Conservation (phyloP, 2,797 vertebrate species). For the Pseudotriccus pelzelni region DNA sequence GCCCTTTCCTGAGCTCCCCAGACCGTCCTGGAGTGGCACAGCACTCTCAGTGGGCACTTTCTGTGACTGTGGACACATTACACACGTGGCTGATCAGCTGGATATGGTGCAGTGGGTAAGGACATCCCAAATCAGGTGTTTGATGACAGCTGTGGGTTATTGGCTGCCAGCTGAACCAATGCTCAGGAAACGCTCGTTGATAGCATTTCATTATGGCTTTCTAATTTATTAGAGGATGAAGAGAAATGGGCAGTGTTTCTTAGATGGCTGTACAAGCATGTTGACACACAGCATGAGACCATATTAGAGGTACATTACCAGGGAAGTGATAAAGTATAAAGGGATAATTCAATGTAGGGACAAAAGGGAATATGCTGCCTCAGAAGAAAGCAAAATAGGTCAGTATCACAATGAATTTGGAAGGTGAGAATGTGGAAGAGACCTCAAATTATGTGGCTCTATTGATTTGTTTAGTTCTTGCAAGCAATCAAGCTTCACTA, state of each 20-base stretch:
- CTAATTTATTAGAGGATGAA: not conserved
- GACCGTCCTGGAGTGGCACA: not conserved
- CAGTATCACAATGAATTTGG: not conserved
- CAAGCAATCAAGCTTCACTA: not conserved
- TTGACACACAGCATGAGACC: not conserved
- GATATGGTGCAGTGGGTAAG: rapidly evolving
- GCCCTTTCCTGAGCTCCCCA: not conserved
- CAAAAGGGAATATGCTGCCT: not conserved
- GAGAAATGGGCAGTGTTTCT: not conserved
- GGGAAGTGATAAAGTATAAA: not conserved
- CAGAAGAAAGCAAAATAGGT: not conserved
- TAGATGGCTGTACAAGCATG: not conserved
- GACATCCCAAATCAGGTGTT: not conserved
- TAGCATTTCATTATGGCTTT: constrained; percentile 29
- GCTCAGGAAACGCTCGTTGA: not conserved
- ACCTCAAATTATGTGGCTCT: not conserved
- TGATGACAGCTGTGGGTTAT: not conserved
- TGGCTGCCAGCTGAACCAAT: not conserved
- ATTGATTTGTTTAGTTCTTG: constrained; percentile 42
- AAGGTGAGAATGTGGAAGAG: not conserved
- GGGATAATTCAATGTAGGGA: not conserved
- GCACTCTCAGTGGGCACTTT: not conserved
- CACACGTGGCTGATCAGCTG: not conserved
- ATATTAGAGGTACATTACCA: not conserved
- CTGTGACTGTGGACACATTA: not conserved